A percentile compares a stretch with the other conserved stretches of the same genome.
These are phyloP conservation scores for Xenopus tropicalis DNA, from an alignment of 2,113 vertebrate species.

Conservation along the genomic window DNA sequence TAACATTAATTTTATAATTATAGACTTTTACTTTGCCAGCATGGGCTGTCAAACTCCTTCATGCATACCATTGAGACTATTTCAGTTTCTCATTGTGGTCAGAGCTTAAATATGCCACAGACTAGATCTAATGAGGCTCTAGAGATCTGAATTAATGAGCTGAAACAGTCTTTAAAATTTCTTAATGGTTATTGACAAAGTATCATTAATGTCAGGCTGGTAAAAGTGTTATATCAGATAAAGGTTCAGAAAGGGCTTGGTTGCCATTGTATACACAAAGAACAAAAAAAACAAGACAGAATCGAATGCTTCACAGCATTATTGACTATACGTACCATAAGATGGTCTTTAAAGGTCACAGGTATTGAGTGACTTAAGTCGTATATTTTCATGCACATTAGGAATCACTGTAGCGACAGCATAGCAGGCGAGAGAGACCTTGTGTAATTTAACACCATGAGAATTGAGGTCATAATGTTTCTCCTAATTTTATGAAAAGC, in stretches of 20 bases:
- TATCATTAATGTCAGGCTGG: constrained; percentile 34
- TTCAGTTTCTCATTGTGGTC: constrained; percentile 11
- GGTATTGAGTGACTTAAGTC: background rate
- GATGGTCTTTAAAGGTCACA: background rate
- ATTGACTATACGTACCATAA: background rate
- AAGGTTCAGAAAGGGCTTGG: background rate
- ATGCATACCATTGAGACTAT: constrained; percentile 20
- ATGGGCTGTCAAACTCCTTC: background rate
- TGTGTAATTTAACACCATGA: no score
- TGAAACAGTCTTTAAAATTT: constrained; percentile 33
- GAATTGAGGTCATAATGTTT: no score
- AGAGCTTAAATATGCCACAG: constrained; percentile 26
- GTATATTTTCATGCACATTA: no score
- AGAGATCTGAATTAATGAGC: constrained; percentile 31
- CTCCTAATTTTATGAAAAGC: no score
- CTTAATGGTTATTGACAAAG: constrained; percentile 41
- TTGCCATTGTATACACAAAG: no score
- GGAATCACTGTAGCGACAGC: no score
- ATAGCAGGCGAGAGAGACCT: no score
- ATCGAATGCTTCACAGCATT: background rate
- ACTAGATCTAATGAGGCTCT: constrained; percentile 37
- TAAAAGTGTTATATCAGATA: constrained; percentile 7
- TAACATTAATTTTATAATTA: no score
- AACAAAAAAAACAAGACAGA: background rate
- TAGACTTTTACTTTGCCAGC: no score